These are phyloP conservation scores for Acanthosepion pharaonis DNA, from an alignment of 2,888 invertebrate species.

Conservation along the genomic window DNA sequence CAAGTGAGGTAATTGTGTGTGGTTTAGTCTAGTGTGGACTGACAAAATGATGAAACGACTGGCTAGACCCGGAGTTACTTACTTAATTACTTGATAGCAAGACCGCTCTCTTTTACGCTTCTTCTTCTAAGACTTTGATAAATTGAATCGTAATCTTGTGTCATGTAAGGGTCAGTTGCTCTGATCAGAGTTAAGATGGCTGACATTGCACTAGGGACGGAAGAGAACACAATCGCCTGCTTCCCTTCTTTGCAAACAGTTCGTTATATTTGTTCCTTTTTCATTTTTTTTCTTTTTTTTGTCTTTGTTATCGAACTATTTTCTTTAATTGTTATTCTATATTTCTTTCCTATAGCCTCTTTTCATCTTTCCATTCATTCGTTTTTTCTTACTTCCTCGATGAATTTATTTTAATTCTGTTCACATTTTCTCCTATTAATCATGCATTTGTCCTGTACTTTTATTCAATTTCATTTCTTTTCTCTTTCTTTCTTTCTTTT, in stretches of 20 bases:
- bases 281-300: neutral
- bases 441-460: neutral
- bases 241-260: too few relatives aligned
- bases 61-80: conserved; percentile 7
- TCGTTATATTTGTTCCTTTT: neutral
- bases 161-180: conserved; percentile 12
- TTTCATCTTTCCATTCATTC: neutral
- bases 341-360: neutral
- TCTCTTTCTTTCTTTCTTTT: too few relatives aligned
- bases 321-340: neutral
- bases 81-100: neutral
- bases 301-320: neutral
- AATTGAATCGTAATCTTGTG: conserved; percentile 33
- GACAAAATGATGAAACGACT: conserved; percentile 33
- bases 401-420: neutral
- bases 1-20: conserved; percentile 33
- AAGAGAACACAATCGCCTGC: neutral
- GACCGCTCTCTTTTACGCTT: neutral
- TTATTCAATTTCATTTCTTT: too few relatives aligned
- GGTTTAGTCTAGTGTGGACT: neutral
- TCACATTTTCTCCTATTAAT: neutral
- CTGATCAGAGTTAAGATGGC: neutral
- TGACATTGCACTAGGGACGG: neutral
- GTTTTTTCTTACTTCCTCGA: neutral
- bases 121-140: neutral